phyloP scores from a whole-genome alignment of 30 jellyfish, hydroid and myxozoan genomes.

The Hydractinia echinata region DNA sequence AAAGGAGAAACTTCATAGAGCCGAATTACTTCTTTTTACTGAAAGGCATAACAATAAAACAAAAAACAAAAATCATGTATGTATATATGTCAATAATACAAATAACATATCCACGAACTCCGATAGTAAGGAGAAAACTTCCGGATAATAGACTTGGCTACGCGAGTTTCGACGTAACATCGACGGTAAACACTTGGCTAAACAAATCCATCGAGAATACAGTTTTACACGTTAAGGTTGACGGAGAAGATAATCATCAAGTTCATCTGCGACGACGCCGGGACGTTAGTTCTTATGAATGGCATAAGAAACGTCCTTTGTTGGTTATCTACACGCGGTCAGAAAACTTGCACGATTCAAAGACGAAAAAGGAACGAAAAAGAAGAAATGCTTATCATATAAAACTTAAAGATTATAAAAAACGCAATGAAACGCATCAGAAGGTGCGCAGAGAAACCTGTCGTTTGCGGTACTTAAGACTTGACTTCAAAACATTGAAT shows the following conservation, averaged over 20 bases:
- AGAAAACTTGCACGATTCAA: constrained; percentile 4
- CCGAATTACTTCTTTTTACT: constrained; percentile 13
- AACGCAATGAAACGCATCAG: constrained; percentile 53
- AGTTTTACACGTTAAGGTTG: not conserved
- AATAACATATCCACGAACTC: not conserved
- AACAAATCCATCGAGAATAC: not conserved
- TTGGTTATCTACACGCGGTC: constrained; percentile 51
- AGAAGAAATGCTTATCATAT: constrained; percentile 27
- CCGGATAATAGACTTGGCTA: not conserved
- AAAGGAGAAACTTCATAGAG: constrained; percentile 21
- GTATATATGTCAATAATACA: too few relatives aligned
- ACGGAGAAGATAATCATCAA: not conserved
- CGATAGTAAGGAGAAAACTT: not conserved
- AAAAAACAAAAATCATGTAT: too few relatives aligned
- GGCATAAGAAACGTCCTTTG: constrained; percentile 77
- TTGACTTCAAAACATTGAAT: constrained; percentile 63
- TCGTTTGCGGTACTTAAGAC: constrained; percentile 57
- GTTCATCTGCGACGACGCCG: constrained; percentile 30
- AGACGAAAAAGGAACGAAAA: constrained; percentile 14
- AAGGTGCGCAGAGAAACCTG: constrained; percentile 65
- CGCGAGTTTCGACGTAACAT: constrained; percentile 8
- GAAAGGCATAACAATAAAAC: not conserved
- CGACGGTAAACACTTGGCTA: not conserved
- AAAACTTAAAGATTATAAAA: constrained; percentile 32
- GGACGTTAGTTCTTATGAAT: constrained; percentile 19